Evolutionary conservation across 23 tunicate genomes (phyloP).

Genomic region (Aplidium turbinatum): DNA sequence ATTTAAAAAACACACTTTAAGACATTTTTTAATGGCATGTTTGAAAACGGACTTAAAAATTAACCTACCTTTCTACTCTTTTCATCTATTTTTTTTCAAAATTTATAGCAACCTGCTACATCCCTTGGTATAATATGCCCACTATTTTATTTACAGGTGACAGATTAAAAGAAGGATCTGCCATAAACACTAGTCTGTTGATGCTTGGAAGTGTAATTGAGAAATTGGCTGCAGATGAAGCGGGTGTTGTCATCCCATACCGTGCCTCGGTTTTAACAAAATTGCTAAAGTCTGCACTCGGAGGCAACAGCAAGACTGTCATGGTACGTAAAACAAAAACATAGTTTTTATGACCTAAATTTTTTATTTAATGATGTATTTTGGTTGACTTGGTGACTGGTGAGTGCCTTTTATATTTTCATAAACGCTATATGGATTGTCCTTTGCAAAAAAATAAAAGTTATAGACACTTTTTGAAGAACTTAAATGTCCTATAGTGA

Average conservation of each 20-base stretch:
- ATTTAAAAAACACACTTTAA: too few relatives aligned
- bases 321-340: slow-evolving; percentile 37
- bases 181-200: slow-evolving; percentile 69
- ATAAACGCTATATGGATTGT: too few relatives aligned
- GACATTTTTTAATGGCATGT: too few relatives aligned
- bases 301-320: slow-evolving; percentile 87
- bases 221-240: slow-evolving; percentile 55
- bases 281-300: slow-evolving; percentile 73
- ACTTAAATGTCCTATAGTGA: too few relatives aligned
- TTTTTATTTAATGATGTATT: too few relatives aligned
- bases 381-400: too few relatives aligned
- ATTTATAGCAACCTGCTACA: not conserved
- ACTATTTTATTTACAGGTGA: slow-evolving; percentile 59
- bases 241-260: slow-evolving; percentile 46
- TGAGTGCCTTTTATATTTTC: too few relatives aligned
- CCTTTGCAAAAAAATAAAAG: too few relatives aligned
- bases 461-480: too few relatives aligned
- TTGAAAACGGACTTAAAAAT: not conserved
- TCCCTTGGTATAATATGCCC: not conserved
- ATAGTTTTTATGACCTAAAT: too few relatives aligned
- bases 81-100: not conserved
- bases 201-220: slow-evolving; percentile 70
- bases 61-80: not conserved
- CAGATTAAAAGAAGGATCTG: slow-evolving; percentile 73
- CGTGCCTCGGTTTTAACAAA: slow-evolving; percentile 64